Conservation (phyloP, 2,797 vertebrate species). For the Meriones psammophilus region DNA sequence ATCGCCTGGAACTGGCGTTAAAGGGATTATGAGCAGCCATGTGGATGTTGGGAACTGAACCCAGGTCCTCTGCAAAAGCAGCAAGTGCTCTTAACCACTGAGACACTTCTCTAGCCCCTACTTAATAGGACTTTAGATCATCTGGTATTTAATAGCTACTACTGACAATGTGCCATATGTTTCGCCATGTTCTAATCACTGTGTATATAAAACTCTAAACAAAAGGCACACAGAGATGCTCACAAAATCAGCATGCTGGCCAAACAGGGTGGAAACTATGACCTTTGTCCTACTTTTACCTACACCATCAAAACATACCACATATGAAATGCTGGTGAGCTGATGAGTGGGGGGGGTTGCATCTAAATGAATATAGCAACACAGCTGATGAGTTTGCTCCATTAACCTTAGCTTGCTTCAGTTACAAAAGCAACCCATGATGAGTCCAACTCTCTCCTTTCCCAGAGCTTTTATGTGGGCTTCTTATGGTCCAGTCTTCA, state of each 20-base stretch:
- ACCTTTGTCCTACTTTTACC: not conserved
- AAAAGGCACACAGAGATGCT: not conserved
- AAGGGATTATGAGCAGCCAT: not conserved
- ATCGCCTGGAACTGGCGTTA: not conserved
- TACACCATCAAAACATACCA: not conserved
- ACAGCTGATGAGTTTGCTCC: not conserved
- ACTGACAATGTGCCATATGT: not conserved
- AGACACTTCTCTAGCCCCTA: not conserved
- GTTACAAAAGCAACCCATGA: not conserved
- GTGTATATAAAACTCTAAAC: not conserved
- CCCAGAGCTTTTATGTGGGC: not conserved
- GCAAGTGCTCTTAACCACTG: not conserved
- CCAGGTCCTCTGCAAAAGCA: not conserved
- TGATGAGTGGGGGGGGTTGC: not conserved
- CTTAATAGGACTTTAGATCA: not conserved
- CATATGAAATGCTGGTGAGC: not conserved
- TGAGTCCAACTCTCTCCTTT: not conserved
- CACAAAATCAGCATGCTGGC: not conserved
- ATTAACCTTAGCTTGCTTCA: slow-evolving; percentile 32
- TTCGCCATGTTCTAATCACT: slow-evolving; percentile 33
- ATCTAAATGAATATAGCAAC: slow-evolving; percentile 29
- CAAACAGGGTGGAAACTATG: slow-evolving; percentile 21
- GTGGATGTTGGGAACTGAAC: not conserved
- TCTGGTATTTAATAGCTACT: slow-evolving; percentile 15
- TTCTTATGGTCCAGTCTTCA: slow-evolving; percentile 1